Conservation (phyloP, 2,797 vertebrate genomes). For the Anisognathus igniventris region DNA sequence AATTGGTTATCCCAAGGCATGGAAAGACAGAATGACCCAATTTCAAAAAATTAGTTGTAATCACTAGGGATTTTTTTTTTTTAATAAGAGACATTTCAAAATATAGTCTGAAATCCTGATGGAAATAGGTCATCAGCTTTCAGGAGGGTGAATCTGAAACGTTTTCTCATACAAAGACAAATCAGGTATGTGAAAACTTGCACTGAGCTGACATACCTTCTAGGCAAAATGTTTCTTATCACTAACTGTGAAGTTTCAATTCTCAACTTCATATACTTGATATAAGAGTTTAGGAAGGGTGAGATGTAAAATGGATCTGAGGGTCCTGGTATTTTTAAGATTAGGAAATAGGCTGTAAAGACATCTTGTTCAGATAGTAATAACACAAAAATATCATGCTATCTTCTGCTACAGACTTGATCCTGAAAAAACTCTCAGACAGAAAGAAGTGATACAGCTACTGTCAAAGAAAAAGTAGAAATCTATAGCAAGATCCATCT, state of each 20-base stretch:
- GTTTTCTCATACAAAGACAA: conserved; percentile 39
- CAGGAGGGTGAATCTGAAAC: conserved; percentile 29
- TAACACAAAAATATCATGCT: conserved; percentile 39
- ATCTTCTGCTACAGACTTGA: neutral
- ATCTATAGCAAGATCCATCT: neutral
- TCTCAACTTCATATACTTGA: conserved; percentile 39
- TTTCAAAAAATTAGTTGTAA: conserved; percentile 55
- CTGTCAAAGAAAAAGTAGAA: conserved; percentile 6
- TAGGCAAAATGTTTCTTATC: conserved; percentile 51
- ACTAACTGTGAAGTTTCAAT: conserved; percentile 32
- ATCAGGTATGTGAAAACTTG: conserved; percentile 42
- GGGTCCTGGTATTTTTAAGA: conserved; percentile 44
- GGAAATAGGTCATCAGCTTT: conserved; percentile 41
- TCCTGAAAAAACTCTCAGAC: conserved; percentile 30
- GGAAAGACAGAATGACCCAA: conserved; percentile 41
- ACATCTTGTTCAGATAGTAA: conserved; percentile 49
- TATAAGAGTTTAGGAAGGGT: conserved; percentile 12
- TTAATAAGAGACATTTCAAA: neutral
- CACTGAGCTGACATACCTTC: conserved; percentile 26
- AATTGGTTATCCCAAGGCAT: conserved; percentile 51
- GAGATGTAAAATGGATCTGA: conserved; percentile 50
- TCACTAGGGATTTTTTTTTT: neutral
- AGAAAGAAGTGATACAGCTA: neutral
- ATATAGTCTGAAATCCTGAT: conserved; percentile 31
- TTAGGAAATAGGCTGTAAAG: conserved; percentile 63